Evolutionary conservation across 2,797 vertebrate species (phyloP).

Genomic region (Carcharodon carcharias): DNA sequence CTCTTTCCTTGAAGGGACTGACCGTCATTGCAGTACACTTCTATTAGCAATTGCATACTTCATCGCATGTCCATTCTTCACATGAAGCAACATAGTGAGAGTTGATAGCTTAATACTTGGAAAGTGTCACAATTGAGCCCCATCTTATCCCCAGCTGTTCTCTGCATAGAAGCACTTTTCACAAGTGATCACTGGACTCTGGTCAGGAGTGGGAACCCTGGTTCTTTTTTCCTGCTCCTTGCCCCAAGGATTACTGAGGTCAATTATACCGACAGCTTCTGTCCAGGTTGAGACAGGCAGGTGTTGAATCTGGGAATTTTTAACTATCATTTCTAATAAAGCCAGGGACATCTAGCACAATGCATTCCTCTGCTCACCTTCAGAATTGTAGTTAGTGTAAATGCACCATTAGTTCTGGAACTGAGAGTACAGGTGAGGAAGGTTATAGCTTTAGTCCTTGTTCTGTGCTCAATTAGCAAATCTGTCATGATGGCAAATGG

Average conservation of each 20-base stretch:
- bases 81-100: not conserved
- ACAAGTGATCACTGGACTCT: not conserved
- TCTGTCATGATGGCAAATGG: not conserved
- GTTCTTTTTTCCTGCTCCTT: not conserved
- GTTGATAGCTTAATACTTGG: not conserved
- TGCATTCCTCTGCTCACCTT: not conserved
- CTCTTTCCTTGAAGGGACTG: not conserved
- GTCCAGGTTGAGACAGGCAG: not conserved
- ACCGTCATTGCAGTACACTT: not conserved
- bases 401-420: not conserved
- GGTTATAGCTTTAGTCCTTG: not conserved
- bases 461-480: not conserved
- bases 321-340: not conserved
- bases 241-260: not conserved
- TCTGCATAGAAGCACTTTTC: not conserved
- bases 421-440: too few relatives aligned
- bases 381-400: not conserved
- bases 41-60: not conserved
- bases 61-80: not conserved
- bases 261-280: not conserved
- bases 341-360: not conserved
- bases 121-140: not conserved
- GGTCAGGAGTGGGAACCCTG: not conserved
- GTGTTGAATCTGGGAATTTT: not conserved
- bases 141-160: not conserved